Evolutionary conservation across 2,888 invertebrate species (phyloP).

Genomic region (Tinea trinotella): DNA sequence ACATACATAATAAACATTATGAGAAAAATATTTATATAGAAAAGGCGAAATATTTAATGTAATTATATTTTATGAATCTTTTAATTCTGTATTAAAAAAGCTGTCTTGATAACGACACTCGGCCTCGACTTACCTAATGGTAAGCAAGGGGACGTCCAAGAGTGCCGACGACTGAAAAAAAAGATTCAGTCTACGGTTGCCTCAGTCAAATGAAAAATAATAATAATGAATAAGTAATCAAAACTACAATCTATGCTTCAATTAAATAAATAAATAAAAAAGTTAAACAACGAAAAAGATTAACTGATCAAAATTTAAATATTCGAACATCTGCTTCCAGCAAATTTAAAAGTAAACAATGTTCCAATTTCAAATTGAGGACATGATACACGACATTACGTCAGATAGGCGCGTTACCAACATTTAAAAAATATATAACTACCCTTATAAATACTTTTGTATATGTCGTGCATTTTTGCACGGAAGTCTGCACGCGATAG

Average conservation of each 20-base stretch:
- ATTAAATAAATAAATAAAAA: neutral
- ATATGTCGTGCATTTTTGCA: conserved; percentile 65
- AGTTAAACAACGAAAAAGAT: neutral
- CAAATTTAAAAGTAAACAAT: conserved; percentile 17
- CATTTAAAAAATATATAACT: conserved; percentile 27
- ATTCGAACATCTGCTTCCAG: conserved; percentile 8
- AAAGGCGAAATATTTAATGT: neutral
- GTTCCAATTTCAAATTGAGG: conserved; percentile 42
- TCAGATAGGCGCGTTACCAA: conserved; percentile 39
- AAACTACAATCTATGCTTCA: neutral
- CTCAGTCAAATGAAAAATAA: neutral
- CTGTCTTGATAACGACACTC: too few species aligned
- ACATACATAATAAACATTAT: neutral
- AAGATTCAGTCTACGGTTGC: too few species aligned
- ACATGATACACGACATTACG: conserved; percentile 51
- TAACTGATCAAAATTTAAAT: too few species aligned
- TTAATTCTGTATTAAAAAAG: too few species aligned
- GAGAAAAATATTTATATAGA: neutral
- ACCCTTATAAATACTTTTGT: conserved; percentile 29
- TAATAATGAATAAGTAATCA: neutral
- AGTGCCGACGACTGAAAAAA: too few species aligned
- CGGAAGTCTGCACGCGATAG: conserved; percentile 56
- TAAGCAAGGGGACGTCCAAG: too few species aligned
- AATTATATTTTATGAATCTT: neutral
- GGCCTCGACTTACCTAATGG: too few species aligned